phyloP scores from a whole-genome alignment of 2,113 vertebrate species.

The Mormyrus lacerda region DNA sequence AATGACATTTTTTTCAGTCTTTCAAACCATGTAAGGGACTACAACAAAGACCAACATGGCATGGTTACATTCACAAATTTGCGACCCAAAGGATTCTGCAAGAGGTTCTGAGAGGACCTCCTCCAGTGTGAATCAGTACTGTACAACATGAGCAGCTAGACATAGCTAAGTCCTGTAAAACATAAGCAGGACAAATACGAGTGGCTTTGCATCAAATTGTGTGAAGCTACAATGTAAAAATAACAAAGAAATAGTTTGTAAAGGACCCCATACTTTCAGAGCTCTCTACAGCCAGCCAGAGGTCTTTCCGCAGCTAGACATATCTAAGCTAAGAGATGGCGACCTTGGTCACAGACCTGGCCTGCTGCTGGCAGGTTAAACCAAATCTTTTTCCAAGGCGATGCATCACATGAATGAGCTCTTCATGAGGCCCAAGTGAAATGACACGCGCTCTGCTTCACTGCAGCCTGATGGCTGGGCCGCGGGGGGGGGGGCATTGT shows the following conservation, averaged over 20 bases:
- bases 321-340: not conserved
- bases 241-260: not conserved
- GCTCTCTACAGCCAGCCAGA: not conserved
- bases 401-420: constrained; percentile 3
- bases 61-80: not conserved
- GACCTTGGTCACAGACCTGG: not conserved
- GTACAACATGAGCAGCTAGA: not conserved
- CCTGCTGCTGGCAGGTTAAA: not conserved
- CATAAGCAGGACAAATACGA: not conserved
- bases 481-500: not conserved
- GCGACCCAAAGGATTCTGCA: not conserved
- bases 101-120: not conserved
- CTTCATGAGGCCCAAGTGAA: not conserved
- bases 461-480: not conserved
- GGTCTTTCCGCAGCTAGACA: not conserved
- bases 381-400: not conserved
- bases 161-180: not conserved
- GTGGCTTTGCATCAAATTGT: not conserved
- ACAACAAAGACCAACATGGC: not conserved
- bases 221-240: not conserved
- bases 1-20: not conserved
- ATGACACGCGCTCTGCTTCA: not conserved
- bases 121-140: not conserved
- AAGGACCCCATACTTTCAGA: not conserved
- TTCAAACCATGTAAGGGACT: not conserved